Conservation (phyloP, 1,140 invertebrate species). For the Pemphigus obesinymphae region DNA sequence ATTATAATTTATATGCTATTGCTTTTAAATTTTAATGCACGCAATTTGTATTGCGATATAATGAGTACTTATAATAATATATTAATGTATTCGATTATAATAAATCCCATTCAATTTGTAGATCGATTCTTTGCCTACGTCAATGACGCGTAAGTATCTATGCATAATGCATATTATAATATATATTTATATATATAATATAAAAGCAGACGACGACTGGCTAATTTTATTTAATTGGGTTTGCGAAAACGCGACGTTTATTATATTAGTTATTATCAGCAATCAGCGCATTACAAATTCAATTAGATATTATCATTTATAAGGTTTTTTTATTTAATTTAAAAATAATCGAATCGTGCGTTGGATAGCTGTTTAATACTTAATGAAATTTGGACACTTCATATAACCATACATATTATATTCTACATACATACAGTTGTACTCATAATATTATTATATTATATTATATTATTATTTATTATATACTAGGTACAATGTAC, state of each 20-base stretch:
- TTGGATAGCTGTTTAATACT: not conserved
- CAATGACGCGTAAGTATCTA: not conserved
- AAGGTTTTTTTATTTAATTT: constrained; percentile 7
- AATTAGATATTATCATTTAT: not conserved
- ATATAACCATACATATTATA: no score
- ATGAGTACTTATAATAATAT: no score
- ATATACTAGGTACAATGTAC: not conserved
- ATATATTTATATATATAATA: no score
- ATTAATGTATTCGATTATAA: not conserved
- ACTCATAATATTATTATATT: no score
- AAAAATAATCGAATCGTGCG: not conserved
- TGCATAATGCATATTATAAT: no score
- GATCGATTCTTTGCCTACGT: not conserved
- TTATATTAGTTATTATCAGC: not conserved
- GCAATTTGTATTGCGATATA: not conserved
- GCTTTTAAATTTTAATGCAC: not conserved
- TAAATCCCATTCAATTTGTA: not conserved
- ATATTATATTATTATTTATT: no score
- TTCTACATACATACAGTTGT: no score
- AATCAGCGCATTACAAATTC: not conserved
- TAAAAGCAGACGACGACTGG: not conserved
- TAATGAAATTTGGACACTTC: no score
- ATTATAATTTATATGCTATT: not conserved
- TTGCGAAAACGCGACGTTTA: not conserved
- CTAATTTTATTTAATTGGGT: not conserved